These are phyloP conservation scores for Nephotettix cincticeps DNA, from an alignment of 1,140 invertebrate genomes.

Conservation along the genomic window DNA sequence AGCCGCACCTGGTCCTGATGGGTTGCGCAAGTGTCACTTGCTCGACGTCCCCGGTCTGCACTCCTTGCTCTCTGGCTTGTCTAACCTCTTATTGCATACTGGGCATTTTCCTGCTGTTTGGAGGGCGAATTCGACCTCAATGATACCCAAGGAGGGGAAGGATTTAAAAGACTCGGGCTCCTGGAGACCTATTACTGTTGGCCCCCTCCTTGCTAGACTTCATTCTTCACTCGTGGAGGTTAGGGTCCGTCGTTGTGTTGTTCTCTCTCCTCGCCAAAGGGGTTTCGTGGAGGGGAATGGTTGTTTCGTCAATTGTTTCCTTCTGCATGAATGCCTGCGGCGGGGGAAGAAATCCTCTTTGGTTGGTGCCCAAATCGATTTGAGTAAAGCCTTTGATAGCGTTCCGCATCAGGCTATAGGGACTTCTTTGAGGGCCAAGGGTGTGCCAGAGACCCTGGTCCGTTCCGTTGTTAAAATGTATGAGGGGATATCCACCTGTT, in stretches of 20 bases:
- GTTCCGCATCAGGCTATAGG: not conserved
- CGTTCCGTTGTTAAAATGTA: not conserved
- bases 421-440: not conserved
- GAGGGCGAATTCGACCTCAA: slow-evolving; percentile 35
- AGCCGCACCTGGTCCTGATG: not conserved
- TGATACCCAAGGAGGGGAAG: slow-evolving; percentile 39
- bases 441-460: not conserved
- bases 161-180: not conserved
- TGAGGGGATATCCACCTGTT: not conserved
- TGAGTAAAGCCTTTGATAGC: not conserved
- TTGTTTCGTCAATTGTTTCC: too few relatives aligned
- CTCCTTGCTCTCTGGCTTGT: not conserved
- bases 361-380: not conserved
- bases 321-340: too few relatives aligned
- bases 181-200: too few relatives aligned
- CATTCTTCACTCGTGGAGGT: too few relatives aligned
- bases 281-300: too few relatives aligned
- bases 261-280: too few relatives aligned
- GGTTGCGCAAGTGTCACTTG: not conserved
- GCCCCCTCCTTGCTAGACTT: too few relatives aligned
- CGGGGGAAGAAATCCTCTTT: too few relatives aligned
- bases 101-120: slow-evolving; percentile 2
- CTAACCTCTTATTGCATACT: not conserved
- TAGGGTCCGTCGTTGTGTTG: too few relatives aligned
- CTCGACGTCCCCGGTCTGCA: not conserved